Conservation (phyloP, 2,888 invertebrate species). For the Lepetodrilus schrolli region DNA sequence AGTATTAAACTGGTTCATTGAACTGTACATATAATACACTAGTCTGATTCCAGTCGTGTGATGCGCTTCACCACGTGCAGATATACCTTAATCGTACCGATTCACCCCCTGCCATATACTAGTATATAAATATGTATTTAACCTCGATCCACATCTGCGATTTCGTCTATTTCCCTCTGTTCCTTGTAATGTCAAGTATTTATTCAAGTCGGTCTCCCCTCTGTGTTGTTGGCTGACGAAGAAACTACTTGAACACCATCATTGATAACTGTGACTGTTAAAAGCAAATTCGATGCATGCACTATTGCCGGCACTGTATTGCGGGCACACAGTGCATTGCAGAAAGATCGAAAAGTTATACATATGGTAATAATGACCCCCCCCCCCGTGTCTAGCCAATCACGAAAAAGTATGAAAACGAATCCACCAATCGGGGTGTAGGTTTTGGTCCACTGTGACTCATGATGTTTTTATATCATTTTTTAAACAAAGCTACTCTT, state of each 20-base stretch:
- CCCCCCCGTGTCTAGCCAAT: neutral
- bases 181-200: conserved; percentile 15
- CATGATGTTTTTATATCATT: too few relatives aligned
- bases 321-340: neutral
- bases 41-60: too few relatives aligned
- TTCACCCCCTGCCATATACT: neutral
- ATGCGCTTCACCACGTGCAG: too few relatives aligned
- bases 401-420: neutral
- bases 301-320: too few relatives aligned
- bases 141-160: conserved; percentile 18
- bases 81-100: neutral
- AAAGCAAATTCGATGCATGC: conserved; percentile 13
- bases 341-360: neutral
- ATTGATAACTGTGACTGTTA: conserved; percentile 1
- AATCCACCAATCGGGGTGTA: neutral
- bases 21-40: too few relatives aligned
- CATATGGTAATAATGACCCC: neutral
- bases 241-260: conserved; percentile 15
- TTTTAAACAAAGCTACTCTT: too few relatives aligned
- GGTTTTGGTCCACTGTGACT: neutral
- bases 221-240: neutral
- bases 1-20: too few relatives aligned
- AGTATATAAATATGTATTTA: too few relatives aligned
- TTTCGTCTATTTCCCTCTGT: conserved; percentile 8
- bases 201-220: conserved; percentile 1